Conservation (phyloP, 2,888 invertebrate species). For the Nemoura dubitans region DNA sequence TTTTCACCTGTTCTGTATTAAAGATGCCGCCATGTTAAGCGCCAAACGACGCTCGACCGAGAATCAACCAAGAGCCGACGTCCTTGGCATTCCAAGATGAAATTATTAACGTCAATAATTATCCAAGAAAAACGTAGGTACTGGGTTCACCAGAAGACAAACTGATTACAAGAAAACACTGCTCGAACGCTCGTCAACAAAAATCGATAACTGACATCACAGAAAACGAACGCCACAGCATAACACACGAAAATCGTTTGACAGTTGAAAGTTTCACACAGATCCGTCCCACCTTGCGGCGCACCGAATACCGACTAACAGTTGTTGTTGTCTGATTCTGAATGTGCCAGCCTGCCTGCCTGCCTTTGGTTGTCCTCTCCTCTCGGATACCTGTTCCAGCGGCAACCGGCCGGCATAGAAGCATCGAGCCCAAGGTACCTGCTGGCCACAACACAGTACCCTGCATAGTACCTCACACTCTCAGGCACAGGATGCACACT, state of each 20-base stretch:
- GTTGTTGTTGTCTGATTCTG: not conserved
- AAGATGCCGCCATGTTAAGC: conserved; percentile 37
- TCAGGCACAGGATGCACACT: not conserved
- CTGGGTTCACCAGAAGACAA: not conserved
- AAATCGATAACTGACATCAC: not conserved
- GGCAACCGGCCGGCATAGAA: not conserved
- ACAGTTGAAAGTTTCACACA: not conserved
- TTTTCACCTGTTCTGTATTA: conserved; percentile 33
- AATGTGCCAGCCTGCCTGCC: not conserved
- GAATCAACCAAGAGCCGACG: conserved; percentile 8
- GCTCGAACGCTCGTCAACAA: not conserved
- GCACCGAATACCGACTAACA: not conserved
- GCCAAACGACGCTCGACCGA: conserved; percentile 1
- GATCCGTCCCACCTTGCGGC: not conserved
- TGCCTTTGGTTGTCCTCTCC: not conserved
- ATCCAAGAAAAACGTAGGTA: not conserved
- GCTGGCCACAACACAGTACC: not conserved
- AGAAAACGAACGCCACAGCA: not conserved
- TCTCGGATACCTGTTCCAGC: not conserved
- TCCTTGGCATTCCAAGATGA: conserved; percentile 40
- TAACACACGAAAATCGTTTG: not conserved
- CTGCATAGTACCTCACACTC: not conserved
- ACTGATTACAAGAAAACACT: not conserved
- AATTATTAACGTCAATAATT: not conserved
- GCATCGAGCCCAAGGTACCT: not conserved